Conservation (phyloP, 2,888 invertebrate species). For the Drosophila hamatofila region DNA sequence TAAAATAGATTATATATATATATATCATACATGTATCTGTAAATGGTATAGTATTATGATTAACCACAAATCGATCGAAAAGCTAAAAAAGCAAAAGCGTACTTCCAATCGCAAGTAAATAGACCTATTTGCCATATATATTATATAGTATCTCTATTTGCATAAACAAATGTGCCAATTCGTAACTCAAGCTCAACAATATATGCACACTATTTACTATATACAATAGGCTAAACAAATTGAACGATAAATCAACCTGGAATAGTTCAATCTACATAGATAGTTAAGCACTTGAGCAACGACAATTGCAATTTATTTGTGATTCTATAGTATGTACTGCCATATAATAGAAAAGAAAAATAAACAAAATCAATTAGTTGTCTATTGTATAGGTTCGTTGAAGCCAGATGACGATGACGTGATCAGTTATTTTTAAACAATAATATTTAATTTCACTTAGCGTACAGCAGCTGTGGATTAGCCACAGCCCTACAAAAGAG, state of each 20-base stretch:
- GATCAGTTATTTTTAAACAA: constrained; percentile 58
- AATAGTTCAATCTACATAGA: constrained; percentile 6
- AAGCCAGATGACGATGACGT: constrained; percentile 64
- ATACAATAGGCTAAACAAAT: constrained; percentile 24
- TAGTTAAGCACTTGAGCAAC: constrained; percentile 9
- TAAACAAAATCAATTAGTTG: constrained; percentile 53
- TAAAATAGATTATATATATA: not conserved
- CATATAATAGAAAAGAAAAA: constrained; percentile 30
- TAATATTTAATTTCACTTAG: constrained; percentile 30
- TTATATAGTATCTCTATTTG: constrained; percentile 34
- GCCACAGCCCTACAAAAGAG: constrained; percentile 24
- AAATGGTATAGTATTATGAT: constrained; percentile 5
- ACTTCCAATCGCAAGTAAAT: constrained; percentile 11
- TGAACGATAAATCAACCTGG: constrained; percentile 25
- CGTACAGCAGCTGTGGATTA: constrained; percentile 28
- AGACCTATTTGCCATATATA: not conserved
- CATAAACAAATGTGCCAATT: constrained; percentile 44
- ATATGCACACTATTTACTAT: not conserved
- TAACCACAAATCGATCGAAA: constrained; percentile 12
- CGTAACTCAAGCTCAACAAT: not conserved
- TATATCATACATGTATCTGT: not conserved
- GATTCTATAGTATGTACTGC: not conserved
- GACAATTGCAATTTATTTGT: constrained; percentile 21
- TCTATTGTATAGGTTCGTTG: constrained; percentile 34
- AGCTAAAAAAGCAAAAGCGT: constrained; percentile 11